Base-by-base conservation (phyloP, 1,140 invertebrate species). In the Orchestia grillus region DNA sequence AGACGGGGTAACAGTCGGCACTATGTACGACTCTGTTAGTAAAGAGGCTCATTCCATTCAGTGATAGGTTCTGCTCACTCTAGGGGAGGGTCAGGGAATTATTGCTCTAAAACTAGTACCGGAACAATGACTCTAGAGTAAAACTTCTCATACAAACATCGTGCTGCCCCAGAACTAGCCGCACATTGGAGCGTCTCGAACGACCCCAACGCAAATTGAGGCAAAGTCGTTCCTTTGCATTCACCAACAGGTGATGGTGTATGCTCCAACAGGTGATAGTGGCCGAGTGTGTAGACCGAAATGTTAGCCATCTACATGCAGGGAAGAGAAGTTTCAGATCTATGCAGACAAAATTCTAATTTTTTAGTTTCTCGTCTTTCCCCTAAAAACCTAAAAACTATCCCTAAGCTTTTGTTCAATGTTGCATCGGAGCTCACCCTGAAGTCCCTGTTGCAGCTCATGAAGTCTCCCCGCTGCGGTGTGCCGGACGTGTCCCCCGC, bases 381-480 rank as follows among this genome's bases (percentile, higher is more conserved):
- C 19, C 47, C 19, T 53, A 19, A 53, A n/a, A n/a, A n/a, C n/a
- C n/a, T n/a, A n/a, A n/a, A n/a, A n/a, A n/a, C n/a, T n/a, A n/a
- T n/a, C n/a, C 19, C 47, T 6, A 6, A 6, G 47, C 19, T 8
- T 53, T 19, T 19, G 47, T 53, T 53, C 19, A 36, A 77, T 77
- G 62, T 77, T 23, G 28, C 62, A 8, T 23, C 28, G 28, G 36
- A 8, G 62, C 62, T 77, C 62, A 23, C 28, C 11, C 62, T 19
- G 36, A 77, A 19, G 62, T 23, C 36, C 15, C 36, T 42, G 3
- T 41, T 90, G 77, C 90, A 97, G 96, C 96, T 97, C 96, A 97
- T 98, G 97, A 97, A 97, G 94, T 98, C 97, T 97, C 98, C 98
- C 90, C 98, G 98, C 97, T 99, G 99, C 97, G 99, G 98, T 96